A percentile compares a stretch with the other conserved stretches of the same genome.
phyloP scores from a whole-genome alignment of 2,888 invertebrate genomes.

The Athripsodes cinereus region DNA sequence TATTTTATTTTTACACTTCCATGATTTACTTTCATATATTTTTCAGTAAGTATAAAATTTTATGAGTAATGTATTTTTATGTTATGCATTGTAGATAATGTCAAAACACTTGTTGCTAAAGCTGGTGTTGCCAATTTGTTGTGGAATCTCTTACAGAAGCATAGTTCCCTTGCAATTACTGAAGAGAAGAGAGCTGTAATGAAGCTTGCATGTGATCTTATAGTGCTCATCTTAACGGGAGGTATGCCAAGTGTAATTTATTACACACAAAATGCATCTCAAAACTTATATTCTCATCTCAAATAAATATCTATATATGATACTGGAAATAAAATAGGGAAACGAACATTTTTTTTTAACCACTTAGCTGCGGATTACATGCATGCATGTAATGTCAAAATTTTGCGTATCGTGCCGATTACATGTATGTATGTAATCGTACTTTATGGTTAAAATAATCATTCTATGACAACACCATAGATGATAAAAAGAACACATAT shows the following conservation, averaged over 20 bases:
- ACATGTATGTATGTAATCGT: too few species aligned
- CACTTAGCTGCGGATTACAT: too few species aligned
- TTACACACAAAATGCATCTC: not conserved
- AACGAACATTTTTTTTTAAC: slow-evolving; percentile 9
- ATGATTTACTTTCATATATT: too few species aligned
- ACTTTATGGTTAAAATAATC: too few species aligned
- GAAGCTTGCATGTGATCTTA: slow-evolving; percentile 80
- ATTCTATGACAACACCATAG: too few species aligned
- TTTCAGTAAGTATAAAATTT: too few species aligned
- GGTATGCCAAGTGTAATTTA: slow-evolving; percentile 48
- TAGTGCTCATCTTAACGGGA: slow-evolving; percentile 78
- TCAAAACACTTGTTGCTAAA: slow-evolving; percentile 69
- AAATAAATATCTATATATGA: not conserved
- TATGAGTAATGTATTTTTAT: too few species aligned
- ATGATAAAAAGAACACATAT: too few species aligned
- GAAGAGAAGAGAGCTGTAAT: slow-evolving; percentile 63
- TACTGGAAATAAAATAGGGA: too few species aligned
- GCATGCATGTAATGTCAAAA: too few species aligned
- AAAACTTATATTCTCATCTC: not conserved
- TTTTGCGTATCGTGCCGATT: too few species aligned
- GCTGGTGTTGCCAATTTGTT: slow-evolving; percentile 72
- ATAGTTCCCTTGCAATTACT: slow-evolving; percentile 54
- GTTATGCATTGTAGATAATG: slow-evolving; percentile 53
- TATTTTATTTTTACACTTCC: too few species aligned
- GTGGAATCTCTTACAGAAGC: slow-evolving; percentile 65